phyloP scores from a whole-genome alignment of 53 echinoderm and acorn worm genomes.

The Holothuria leucospilota region DNA sequence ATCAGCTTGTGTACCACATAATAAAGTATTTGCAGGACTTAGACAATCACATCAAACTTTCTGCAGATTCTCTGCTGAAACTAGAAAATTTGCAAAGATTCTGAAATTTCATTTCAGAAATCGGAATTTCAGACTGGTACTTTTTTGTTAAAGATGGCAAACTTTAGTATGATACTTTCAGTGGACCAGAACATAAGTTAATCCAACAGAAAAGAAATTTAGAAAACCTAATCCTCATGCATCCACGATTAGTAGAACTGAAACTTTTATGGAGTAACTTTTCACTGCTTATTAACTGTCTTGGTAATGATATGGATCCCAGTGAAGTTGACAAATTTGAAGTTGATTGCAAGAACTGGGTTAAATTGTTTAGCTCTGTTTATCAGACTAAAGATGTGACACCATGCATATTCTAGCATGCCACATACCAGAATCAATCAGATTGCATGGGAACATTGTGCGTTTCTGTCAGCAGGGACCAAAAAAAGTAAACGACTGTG shows the following conservation, averaged over 20 bases:
- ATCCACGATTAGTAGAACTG: neutral
- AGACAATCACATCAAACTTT: neutral
- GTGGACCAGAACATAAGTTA: neutral
- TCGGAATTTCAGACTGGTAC: neutral
- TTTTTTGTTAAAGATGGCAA: slow-evolving; percentile 17
- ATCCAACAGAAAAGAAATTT: neutral
- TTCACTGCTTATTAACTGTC: neutral
- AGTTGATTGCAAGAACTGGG: neutral
- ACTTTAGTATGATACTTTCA: neutral
- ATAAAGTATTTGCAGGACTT: neutral
- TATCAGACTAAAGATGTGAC: slow-evolving; percentile 14
- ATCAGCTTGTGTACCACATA: slow-evolving; percentile 7
- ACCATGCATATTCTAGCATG: neutral
- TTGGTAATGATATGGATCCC: neutral
- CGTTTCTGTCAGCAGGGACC: neutral
- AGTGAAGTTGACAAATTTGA: neutral
- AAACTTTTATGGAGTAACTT: slow-evolving; percentile 17
- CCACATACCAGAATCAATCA: neutral
- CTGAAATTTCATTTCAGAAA: neutral
- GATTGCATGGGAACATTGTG: neutral
- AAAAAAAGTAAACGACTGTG: neutral
- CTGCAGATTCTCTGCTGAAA: neutral
- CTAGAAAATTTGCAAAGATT: neutral
- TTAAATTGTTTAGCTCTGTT: neutral
- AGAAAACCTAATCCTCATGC: neutral